Evolutionary conservation across 2,888 invertebrate species (phyloP).

Genomic region (Mythimna impura): DNA sequence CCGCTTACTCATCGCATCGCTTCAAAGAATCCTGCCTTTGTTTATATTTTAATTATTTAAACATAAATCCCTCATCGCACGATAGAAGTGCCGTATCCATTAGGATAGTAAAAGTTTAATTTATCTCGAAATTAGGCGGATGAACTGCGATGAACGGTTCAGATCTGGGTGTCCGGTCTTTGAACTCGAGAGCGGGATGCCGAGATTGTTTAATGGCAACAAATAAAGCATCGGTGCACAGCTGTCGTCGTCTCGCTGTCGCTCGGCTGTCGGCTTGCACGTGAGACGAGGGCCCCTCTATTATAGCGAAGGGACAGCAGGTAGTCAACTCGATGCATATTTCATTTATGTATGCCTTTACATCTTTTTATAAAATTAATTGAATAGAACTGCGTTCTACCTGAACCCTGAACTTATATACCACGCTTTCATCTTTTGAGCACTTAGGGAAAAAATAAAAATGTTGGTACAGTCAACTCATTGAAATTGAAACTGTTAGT

Average conservation of each 20-base stretch:
- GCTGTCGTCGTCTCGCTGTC: slow-evolving; percentile 83
- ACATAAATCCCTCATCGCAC: slow-evolving; percentile 50
- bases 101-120: slow-evolving; percentile 42
- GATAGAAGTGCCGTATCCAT: slow-evolving; percentile 27
- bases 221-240: slow-evolving; percentile 80
- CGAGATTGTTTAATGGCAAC: slow-evolving; percentile 77
- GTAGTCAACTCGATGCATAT: slow-evolving; percentile 71
- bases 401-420: slow-evolving; percentile 19
- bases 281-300: slow-evolving; percentile 66
- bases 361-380: slow-evolving; percentile 26
- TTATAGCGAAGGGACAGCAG: slow-evolving; percentile 76
- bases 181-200: slow-evolving; percentile 81
- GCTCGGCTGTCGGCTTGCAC: slow-evolving; percentile 66
- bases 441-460: slow-evolving; percentile 20
- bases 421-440: slow-evolving; percentile 23
- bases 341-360: slow-evolving; percentile 59
- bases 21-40: slow-evolving; percentile 70
- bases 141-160: slow-evolving; percentile 75
- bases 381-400: slow-evolving; percentile 29
- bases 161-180: slow-evolving; percentile 77
- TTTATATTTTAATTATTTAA: slow-evolving; percentile 59
- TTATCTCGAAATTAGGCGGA: slow-evolving; percentile 69
- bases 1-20: slow-evolving; percentile 74
- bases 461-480: background rate
- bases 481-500: slow-evolving; percentile 30